Evolutionary conservation across 2,113 vertebrate species (phyloP), one percentile per base, ranked within the genome.

Genomic region (Genyomyrus donnyi): DNA sequence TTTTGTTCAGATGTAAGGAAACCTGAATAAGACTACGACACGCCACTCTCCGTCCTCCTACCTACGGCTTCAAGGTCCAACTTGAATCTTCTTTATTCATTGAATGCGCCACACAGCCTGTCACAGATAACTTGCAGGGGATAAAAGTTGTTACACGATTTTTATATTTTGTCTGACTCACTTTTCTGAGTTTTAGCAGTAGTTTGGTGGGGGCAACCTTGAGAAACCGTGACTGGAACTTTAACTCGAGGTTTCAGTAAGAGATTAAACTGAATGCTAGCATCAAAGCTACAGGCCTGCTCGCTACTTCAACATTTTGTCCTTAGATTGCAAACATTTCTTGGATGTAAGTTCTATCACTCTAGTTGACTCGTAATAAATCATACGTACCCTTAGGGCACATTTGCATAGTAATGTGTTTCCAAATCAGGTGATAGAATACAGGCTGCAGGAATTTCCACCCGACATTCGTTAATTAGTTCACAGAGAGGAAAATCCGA

Each of bases 391-490:
- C 90, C 91, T 90, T 88, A 84, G 88, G 91, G 91, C 6, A 89
- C 45, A 94, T 94, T 93, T 92, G 89, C 91, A 93, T 93, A 85
- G 88, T 91, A 92, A 90, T 90, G 17, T 9, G 58, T 93, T 93
- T 48, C 52, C 53, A 50, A 42, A 91, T 89, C 91, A 89, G 86
- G 90, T 92, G 88, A 52, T 85, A 91, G 88, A 92, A 62, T 89
- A 90, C 62, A 92, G 93, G 94, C 93, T 90, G 13, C 90, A 87
- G 94, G 93, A 92, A 91, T 45, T 53, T 83, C 45, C 91, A 93
- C 91, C 90, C 92, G 88, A 89, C 42, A 35, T 46, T 52, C 39
- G 85, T 87, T 95, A 95, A 95, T 95, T 95, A 92, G 92, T 91
- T 92, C 92, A 91, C 91, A 62, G 90, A 87, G 94, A 87, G 62